A percentile compares a stretch with the other conserved stretches of the same genome.
Evolutionary conservation across 2,888 invertebrate genomes (phyloP).

Genomic region (Torymus texanus): DNA sequence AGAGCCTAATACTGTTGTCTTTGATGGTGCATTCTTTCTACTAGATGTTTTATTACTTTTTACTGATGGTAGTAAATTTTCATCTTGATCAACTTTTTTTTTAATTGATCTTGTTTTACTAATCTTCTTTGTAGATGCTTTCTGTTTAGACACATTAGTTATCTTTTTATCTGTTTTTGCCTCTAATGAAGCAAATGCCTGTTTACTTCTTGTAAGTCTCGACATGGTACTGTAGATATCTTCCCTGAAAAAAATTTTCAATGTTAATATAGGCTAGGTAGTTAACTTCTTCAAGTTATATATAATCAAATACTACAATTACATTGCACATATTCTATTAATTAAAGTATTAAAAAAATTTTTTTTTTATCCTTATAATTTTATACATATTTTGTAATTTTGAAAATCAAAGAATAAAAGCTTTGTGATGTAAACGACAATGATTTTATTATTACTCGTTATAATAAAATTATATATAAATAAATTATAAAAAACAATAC

Average conservation of each 20-base stretch:
- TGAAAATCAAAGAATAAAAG: no score
- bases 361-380: no score
- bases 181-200: not conserved
- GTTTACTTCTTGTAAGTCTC: conserved; percentile 36
- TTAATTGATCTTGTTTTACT: conserved; percentile 4
- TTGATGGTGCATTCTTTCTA: conserved; percentile 15
- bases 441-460: no score
- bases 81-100: conserved; percentile 33
- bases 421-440: no score
- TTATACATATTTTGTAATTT: no score
- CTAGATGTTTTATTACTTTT: conserved; percentile 9
- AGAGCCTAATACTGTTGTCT: conserved; percentile 23
- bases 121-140: not conserved
- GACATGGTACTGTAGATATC: conserved; percentile 15
- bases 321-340: no score
- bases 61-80: conserved; percentile 23
- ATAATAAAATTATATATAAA: no score
- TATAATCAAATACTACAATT: no score
- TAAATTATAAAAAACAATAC: no score
- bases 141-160: not conserved
- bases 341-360: no score
- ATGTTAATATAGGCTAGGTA: no score
- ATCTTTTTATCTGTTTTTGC: not conserved
- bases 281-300: no score
- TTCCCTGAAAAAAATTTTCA: conserved; percentile 4